A percentile compares a stretch with the other conserved stretches of the same genome.
Evolutionary conservation across 2,113 vertebrate species (phyloP).

Genomic region (Chloebia gouldiae): DNA sequence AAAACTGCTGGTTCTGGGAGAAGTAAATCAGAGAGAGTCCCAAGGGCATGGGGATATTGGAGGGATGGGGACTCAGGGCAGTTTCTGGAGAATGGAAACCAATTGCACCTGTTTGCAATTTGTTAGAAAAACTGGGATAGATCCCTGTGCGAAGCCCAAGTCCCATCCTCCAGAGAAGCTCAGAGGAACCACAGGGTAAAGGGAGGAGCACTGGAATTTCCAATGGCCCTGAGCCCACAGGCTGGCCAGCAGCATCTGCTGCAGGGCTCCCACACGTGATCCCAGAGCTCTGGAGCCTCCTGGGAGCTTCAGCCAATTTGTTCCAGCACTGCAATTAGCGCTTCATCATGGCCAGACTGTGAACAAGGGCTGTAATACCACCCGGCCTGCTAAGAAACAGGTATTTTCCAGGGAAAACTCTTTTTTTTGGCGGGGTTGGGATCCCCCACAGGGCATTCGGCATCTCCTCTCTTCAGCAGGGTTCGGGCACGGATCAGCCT

Average conservation of each 20-base stretch:
- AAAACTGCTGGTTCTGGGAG: not conserved
- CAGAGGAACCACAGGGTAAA: not conserved
- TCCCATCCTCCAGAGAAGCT: not conserved
- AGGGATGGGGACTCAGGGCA: not conserved
- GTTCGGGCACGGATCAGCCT: no score
- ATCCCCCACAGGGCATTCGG: not conserved
- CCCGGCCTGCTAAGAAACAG: not conserved
- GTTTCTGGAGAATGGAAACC: not conserved
- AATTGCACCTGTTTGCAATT: not conserved
- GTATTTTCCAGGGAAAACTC: not conserved
- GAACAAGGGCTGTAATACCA: not conserved
- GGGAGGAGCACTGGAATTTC: not conserved
- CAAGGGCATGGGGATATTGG: fast-evolving
- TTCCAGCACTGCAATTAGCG: not conserved
- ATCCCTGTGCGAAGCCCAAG: not conserved
- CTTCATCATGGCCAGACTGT: not conserved
- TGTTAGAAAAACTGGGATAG: not conserved
- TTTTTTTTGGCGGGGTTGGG: not conserved
- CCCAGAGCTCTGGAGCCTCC: not conserved
- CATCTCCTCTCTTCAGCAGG: not conserved
- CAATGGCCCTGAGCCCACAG: not conserved
- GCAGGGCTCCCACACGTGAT: not conserved
- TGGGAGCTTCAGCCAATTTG: not conserved
- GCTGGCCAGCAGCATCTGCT: not conserved
- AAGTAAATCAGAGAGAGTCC: not conserved